These are phyloP conservation scores for Cottoperca gobio DNA, from an alignment of 2,797 vertebrate species.

Conservation along the genomic window DNA sequence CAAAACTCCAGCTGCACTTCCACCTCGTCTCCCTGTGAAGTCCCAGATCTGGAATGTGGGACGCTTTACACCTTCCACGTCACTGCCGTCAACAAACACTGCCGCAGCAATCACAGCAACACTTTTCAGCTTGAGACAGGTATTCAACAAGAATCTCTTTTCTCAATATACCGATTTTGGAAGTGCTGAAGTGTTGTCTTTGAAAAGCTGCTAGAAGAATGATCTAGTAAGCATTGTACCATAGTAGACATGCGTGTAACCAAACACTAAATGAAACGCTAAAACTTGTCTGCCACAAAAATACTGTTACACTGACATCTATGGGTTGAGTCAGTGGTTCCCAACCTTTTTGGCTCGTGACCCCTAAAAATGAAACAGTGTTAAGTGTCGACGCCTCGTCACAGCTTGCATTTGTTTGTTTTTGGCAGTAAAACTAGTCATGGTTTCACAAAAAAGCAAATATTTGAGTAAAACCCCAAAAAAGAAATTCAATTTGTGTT, in stretches of 20 bases:
- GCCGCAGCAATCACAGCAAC: constrained; percentile 67
- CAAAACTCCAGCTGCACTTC: constrained; percentile 70
- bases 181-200: not conserved
- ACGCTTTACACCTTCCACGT: constrained; percentile 76
- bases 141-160: constrained; percentile 43
- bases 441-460: not conserved
- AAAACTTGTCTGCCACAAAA: not conserved
- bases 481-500: not conserved
- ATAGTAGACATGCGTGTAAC: not conserved
- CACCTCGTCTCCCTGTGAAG: constrained; percentile 61
- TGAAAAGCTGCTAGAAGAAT: not conserved
- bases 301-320: not conserved
- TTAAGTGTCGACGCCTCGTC: too few species aligned
- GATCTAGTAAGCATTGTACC: not conserved
- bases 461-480: not conserved
- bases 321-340: not conserved
- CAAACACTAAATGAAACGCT: not conserved
- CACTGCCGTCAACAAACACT: constrained; percentile 73
- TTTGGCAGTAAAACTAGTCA: not conserved
- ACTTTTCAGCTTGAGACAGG: constrained; percentile 81
- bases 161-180: not conserved
- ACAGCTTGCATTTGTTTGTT: not conserved
- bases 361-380: not conserved
- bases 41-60: constrained; percentile 80
- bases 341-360: not conserved